phyloP scores from a whole-genome alignment of 1,140 invertebrate species.

The Cardiocondyla obscurior region DNA sequence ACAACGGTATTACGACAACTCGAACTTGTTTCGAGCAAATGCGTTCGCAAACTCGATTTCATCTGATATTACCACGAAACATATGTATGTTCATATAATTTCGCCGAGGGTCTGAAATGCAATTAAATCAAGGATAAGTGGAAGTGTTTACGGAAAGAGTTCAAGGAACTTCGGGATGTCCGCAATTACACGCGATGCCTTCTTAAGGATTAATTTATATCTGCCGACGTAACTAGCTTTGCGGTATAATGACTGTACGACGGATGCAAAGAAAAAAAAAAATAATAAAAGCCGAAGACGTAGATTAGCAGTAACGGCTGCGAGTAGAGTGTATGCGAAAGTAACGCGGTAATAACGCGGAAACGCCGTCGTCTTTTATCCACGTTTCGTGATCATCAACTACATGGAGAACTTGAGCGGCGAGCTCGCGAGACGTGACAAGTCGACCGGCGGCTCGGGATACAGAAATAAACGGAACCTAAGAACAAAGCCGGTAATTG shows the following conservation, averaged over 20 bases:
- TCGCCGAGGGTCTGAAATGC: not conserved
- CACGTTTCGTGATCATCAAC: conserved; percentile 36
- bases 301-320: conserved; percentile 19
- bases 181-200: not conserved
- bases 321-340: not conserved
- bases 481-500: conserved; percentile 49
- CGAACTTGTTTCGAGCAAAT: not conserved
- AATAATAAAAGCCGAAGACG: conserved; percentile 1
- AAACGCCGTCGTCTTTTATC: conserved; percentile 38
- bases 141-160: not conserved
- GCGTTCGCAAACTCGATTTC: not conserved
- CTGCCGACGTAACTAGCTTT: not conserved
- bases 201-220: conserved; percentile 26
- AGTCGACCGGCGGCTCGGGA: not conserved
- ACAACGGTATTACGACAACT: not conserved
- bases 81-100: not conserved
- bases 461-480: conserved; percentile 20
- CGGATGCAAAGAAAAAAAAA: conserved; percentile 10
- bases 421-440: not conserved
- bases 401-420: conserved; percentile 12
- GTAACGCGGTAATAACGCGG: conserved; percentile 41
- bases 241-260: not conserved
- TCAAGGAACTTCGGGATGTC: not conserved
- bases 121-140: not conserved
- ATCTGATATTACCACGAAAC: not conserved